Conservation (phyloP, 2,113 vertebrate genomes). For the Motacilla tschutschensis region DNA sequence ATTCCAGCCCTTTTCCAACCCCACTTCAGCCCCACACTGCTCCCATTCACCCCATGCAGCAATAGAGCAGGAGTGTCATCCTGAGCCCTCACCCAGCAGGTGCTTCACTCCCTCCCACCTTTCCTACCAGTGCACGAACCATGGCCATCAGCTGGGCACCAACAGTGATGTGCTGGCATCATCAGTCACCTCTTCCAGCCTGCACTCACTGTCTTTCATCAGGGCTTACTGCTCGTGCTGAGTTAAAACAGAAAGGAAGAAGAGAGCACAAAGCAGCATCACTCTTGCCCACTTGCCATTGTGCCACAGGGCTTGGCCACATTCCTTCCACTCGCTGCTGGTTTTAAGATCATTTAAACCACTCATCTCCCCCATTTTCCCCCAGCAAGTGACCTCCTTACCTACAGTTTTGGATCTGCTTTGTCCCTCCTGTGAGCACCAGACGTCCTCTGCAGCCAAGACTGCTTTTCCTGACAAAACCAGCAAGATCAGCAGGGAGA, state of each 20-base stretch:
- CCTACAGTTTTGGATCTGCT: neutral
- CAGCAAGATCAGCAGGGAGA: neutral
- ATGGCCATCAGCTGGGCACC: neutral
- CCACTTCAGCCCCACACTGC: neutral
- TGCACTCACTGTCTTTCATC: neutral
- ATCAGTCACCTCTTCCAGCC: neutral
- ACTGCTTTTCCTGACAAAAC: neutral
- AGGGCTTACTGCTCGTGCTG: neutral
- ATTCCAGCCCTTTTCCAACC: neutral
- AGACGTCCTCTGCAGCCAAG: neutral
- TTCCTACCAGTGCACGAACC: rapidly evolving
- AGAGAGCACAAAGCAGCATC: neutral
- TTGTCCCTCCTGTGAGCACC: neutral
- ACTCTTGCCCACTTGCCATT: neutral
- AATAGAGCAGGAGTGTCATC: neutral
- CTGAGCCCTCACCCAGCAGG: neutral
- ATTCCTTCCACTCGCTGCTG: neutral
- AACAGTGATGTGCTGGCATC: neutral
- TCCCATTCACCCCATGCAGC: neutral
- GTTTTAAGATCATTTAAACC: neutral
- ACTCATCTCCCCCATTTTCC: neutral
- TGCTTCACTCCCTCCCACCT: neutral
- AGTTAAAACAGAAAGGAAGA: neutral
- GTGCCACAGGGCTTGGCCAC: neutral
- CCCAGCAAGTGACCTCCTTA: neutral